Evolutionary conservation across 2,888 invertebrate species (phyloP).

Genomic region (Clivina fossor): DNA sequence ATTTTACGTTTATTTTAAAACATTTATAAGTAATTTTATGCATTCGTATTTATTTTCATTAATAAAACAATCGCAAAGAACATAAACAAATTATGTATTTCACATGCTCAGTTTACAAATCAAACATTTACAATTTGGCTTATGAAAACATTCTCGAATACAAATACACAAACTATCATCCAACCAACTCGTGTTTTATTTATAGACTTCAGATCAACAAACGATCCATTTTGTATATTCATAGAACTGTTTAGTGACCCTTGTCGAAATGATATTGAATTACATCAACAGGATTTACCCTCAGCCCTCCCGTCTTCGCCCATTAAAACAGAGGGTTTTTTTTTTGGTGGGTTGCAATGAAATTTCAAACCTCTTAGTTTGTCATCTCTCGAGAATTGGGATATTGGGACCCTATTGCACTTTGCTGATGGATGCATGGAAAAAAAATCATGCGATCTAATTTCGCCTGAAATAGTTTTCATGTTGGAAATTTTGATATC

Average conservation of each 20-base stretch:
- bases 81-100: no score
- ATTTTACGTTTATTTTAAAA: no score
- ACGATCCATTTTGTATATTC: background rate
- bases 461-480: conserved; percentile 49
- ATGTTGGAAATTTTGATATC: conserved; percentile 46
- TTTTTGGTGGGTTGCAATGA: conserved; percentile 33
- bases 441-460: conserved; percentile 45
- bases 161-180: no score
- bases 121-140: no score
- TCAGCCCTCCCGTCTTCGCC: conserved; percentile 19
- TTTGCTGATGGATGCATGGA: conserved; percentile 35
- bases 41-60: no score
- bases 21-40: no score
- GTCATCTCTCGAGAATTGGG: conserved; percentile 15
- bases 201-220: no score
- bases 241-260: conserved; percentile 22
- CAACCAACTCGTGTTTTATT: no score
- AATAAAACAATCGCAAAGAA: no score
- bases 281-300: conserved; percentile 12
- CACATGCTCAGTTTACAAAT: no score
- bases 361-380: conserved; percentile 24
- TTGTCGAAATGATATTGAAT: conserved; percentile 15
- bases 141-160: no score
- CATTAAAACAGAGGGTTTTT: no score
- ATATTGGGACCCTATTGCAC: conserved; percentile 13